Base-by-base conservation (phyloP, 2,113 vertebrate species). In the Sinocyclocheilus anshuiensis region DNA sequence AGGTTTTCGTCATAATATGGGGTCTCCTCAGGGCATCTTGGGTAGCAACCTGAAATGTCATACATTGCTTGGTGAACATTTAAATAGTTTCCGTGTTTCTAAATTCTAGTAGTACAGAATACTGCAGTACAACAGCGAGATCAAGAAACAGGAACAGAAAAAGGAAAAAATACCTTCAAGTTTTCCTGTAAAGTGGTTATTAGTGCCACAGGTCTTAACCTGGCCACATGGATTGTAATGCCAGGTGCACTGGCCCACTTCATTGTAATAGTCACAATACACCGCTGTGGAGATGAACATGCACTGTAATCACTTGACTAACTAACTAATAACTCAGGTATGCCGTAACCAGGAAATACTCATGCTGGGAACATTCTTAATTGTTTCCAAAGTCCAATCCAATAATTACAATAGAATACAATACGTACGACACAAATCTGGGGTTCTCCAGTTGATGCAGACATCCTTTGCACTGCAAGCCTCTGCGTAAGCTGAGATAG, bases 231-330 rank as follows among this genome's bases (percentile, higher is more conserved):
- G 91, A 4, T 96, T 92, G 74, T 97, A 97, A 91, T 96, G 96
- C 96, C 96, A 97, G 86, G 88, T 95, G 72, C 87, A 94, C 77
- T 95, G 91, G 4, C 93, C 93, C 45, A 92, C 89, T 9, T 91
- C 89, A 24, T 97, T 97, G 90, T 96, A 97, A 87, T 95, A 97
- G 89, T 97, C 96, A 90, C 96, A 97, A 90, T 94, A 97, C 33
- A 96, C 94, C 1, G 96, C 96, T 97, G 24, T 13, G 83, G 78
- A 57, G 15, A 82, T 71, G 8, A 55, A 74, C 65, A 79, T 57
- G 79, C 48, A 65, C 71, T 77, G 71, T 61, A 65, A 75, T 39
- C 74, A 83, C 63, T 57, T 77, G 59, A 26, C 86, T 75, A 78
- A 74, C 33, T 55, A 20, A 42, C 9, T 22, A 20, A 80, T 69